Conservation (phyloP, 2,113 vertebrate species). For the Catharus fuscescens region DNA sequence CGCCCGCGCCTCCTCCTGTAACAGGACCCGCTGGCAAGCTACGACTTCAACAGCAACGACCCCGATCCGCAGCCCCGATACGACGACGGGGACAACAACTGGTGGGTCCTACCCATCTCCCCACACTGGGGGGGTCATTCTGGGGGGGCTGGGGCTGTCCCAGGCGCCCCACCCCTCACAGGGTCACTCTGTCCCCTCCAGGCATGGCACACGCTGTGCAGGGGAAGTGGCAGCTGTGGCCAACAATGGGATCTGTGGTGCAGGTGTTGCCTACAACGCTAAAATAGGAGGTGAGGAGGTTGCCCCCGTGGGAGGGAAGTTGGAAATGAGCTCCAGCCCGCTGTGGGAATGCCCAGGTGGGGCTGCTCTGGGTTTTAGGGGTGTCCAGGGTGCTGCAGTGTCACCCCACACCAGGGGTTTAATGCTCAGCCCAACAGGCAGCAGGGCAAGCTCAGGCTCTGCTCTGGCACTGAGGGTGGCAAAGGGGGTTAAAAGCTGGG, state of each 20-base stretch:
- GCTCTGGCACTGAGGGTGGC: accelerated
- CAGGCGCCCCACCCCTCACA: accelerated
- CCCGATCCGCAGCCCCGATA: conserved; percentile 79
- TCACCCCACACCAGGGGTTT: background rate
- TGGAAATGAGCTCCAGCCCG: background rate
- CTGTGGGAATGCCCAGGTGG: accelerated
- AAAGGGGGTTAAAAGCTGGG: background rate
- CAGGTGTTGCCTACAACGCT: conserved; percentile 72
- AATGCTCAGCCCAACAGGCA: accelerated
- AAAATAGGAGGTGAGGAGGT: conserved; percentile 70
- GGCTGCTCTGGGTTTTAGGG: background rate
- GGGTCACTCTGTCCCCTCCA: background rate
- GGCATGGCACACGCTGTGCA: conserved; percentile 82
- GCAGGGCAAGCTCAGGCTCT: background rate
- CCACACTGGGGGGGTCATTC: accelerated
- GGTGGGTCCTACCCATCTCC: conserved; percentile 60
- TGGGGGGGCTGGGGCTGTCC: accelerated
- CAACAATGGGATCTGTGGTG: conserved; percentile 73
- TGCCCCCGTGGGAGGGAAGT: accelerated
- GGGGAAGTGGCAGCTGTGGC: conserved; percentile 75
- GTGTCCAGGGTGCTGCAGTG: background rate
- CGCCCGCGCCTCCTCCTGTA: accelerated
- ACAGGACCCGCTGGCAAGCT: conserved; percentile 81
- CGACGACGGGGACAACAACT: conserved; percentile 53
- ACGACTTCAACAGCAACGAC: conserved; percentile 77